Evolutionary conservation across 2,113 vertebrate species (phyloP), one percentile per base, ranked within the genome.

Genomic region (Pitta sordida): DNA sequence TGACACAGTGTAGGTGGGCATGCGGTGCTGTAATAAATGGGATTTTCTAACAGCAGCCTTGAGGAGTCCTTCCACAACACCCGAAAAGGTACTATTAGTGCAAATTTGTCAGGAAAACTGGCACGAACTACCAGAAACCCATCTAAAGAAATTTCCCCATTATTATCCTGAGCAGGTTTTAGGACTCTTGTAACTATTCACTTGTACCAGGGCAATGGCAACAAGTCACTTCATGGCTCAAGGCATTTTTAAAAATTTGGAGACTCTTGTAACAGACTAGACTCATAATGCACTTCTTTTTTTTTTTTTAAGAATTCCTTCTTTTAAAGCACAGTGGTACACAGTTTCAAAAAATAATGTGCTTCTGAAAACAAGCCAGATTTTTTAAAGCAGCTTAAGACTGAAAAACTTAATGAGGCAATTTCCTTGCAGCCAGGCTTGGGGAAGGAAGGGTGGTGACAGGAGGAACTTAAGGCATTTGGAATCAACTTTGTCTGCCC

Each of bases 391-490:
- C 73, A 91, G 41, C 30, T 88, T 92, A 83, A 70, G 73, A 44
- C 86, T 90, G 39, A n/a, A 83, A 73, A 90, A 56, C 86, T 79
- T 88, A 90, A 90, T 92, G 88, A 95, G 88, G 80, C 95, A 94
- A 94, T 84, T 96, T 95, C 94, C 91, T 91, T 81, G 67, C 69
- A 95, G 73, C 34, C 80, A 70, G 83, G 68, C 73, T 62, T 75
- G 77, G 93, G 91, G 94, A 93, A 96, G 86, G 91, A 95, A 95
- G 86, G 86, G 91, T 78, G 91, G 94, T 81, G 60, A 86, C 81
- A 93, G 2, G 7, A 0, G 0, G 80, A 94, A 92, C 27, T 14
- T 29, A 68, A 71, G 44, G 39, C 41, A 55, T 51, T 52, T 41
- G 56, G 37, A 93, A 76, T 56, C 77, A 81, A 36, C 49, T 95